Evolutionary conservation across 1,140 invertebrate genomes (phyloP), one percentile per base, ranked within the genome.

Genomic region (Callitettix versicolor): DNA sequence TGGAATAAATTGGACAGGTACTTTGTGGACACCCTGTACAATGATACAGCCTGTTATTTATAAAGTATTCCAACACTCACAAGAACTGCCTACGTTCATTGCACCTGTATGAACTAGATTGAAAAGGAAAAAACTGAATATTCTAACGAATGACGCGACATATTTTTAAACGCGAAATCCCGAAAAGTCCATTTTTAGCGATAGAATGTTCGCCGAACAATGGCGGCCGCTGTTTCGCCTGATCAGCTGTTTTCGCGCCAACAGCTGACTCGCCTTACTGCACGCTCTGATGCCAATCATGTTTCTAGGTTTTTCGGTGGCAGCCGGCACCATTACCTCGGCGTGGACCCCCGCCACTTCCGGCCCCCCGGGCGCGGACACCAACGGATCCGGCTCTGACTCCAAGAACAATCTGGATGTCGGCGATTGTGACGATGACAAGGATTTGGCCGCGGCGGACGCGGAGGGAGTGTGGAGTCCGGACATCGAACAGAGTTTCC

Each of bases 391-490:
- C 81, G 24, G 24, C 2, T 34, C 54, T 12, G 54, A 55, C 54
- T 55, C 54, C 41, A 49, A 47, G 40, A 43, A 21, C 73, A 84
- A 86, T 70, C 77, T 88, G 69, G 85, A 88, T 73, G 85, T 88
- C 67, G 85, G 84, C 68, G 85, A 88, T 71, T 84, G 83, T 69
- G 85, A 83, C 73, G 84, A 93, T 71, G 85, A 88, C 76, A 88
- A 88, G 71, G 87, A 90, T 70, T 73, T 92, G 68, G 85, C 87
- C 65, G 89, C 87, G 60, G 88, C 88, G 59, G 96, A 99, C 74
- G 96, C 95, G 48, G 97, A 99, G 73, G 96, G 97, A 59, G 96
- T 99, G 17, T 99, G 97, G 97, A 95, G 91, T 73, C 91, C 95
- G 49, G 96, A 99, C 74, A 99, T 99, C 73, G 97, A 99, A 73